Base-by-base conservation (phyloP, 2,113 vertebrate species). In the Mirounga angustirostris region DNA sequence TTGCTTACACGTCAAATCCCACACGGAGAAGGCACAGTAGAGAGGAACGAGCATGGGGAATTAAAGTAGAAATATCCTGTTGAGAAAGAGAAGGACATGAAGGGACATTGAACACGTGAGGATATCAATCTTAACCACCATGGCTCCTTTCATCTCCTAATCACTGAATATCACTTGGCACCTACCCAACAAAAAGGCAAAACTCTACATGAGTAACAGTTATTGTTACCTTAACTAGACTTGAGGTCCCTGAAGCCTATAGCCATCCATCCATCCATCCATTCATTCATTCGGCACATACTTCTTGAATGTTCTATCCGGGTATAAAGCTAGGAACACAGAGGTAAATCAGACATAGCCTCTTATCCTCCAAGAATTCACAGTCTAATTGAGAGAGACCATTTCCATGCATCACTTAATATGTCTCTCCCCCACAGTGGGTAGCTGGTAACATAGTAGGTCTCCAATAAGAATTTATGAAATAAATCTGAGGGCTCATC, bases 51-150 rank as follows among this genome's bases (percentile, higher is more conserved):
- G 26, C 5, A 2, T 46, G 21, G 26, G 11, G 36, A 59, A 79
- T 59, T 43, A 54, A 95, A 79, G 89, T 1, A 61, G 61, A 63
- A 58, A 54, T 94, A 43, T 71, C 74, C 79, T 15, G 22, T n/a
- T 33, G 87, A 90, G 84, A 79, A 93, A 65, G 76, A 90, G 69
- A 69, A 67, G 78, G 46, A 93, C 83, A 87, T 12, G 19, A 95
- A 92, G 59, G 16, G 30, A 59, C 18, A 11, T 40, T 56, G 10
- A 40, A 81, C 43, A 46, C 8, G 0, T 1, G 15, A 89, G 13
- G 56, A n/a, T 79, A 78, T 89, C 61, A 76, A 24, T 81, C 14
- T 59, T 61, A 89, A 33, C 58, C 40, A 36, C 58, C 21, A 1
- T 4, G 16, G 33, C 1, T 65, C 30, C 71, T 19, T 89, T 73